Evolutionary conservation across 2,888 invertebrate species (phyloP), one percentile per base, ranked within the genome.

Genomic region (Lepidocyrtinus sp.): DNA sequence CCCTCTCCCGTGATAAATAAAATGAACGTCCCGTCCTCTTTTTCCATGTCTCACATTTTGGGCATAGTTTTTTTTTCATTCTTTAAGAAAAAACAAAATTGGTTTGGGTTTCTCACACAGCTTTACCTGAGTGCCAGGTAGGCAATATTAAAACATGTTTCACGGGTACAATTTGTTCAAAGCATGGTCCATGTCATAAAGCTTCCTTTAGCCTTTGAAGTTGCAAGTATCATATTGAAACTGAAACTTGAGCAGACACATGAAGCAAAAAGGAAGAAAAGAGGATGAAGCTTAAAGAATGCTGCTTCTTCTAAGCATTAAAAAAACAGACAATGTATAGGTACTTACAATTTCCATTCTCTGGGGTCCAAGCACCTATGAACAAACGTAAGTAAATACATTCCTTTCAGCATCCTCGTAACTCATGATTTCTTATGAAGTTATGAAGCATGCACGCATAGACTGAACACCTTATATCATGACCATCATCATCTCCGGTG

Each of bases 381-480:
- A 50, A 50, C 50, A 12, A 50, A 17, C 50, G 15, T 64, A 12
- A 26, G 21, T 21, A 17, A 61, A 21, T 17, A 21, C 17, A 26
- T 17, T 64, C 36, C 64, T 64, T 64, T 64, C 64, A 64, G 17
- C 64, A 19, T 61, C 61, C 24, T 64, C 64, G 64, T 64, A 64
- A 64, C 64, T 64, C 64, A 64, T 26, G 64, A 64, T 64, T 50
- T 64, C n/a, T 64, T 19, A 24, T 22, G 7, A 15, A 63, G 25
- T 26, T 22, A 24, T 50, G 2, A 50, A 17, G 50, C 50, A 50
- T 50, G 50, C 50, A 12, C 17, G 17, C 5, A 50, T 50, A 50
- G n/a, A 50, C 17, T 50, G 17, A 17, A 17, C 17, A 50, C 50
- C 50, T 50, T 50, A 50, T 50, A 50, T 50, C 15, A 12, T 36